These are phyloP conservation scores for Camelus dromedarius DNA, from an alignment of 2,113 vertebrate genomes.

Conservation along the genomic window DNA sequence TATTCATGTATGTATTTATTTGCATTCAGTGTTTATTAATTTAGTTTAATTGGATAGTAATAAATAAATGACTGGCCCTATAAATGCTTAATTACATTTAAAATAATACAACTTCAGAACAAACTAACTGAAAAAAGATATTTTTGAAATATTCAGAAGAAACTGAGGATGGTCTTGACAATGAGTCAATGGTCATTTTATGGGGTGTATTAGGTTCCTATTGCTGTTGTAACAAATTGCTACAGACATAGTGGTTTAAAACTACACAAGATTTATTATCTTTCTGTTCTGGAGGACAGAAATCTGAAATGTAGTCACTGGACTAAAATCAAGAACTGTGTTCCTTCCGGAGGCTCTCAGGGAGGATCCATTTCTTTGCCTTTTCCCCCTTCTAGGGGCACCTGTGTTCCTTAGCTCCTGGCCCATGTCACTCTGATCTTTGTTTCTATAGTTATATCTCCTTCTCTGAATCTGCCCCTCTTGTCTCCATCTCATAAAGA, in stretches of 20 bases:
- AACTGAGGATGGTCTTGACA: background rate
- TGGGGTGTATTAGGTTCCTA: background rate
- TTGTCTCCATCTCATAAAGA: background rate
- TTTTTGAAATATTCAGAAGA: background rate
- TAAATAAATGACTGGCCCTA: background rate
- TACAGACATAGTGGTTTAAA: background rate
- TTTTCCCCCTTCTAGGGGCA: background rate
- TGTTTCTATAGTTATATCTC: background rate
- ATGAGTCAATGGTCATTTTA: background rate
- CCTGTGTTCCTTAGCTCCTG: background rate
- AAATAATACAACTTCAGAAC: background rate
- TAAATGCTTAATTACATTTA: background rate
- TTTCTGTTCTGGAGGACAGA: background rate
- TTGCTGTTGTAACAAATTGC: background rate
- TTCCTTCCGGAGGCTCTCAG: background rate
- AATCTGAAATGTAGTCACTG: background rate
- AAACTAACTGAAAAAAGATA: background rate
- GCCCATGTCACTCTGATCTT: background rate
- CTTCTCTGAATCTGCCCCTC: background rate
- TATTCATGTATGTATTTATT: constrained; percentile 3
- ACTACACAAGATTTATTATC: background rate
- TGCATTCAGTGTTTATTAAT: background rate
- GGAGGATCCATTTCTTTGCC: background rate
- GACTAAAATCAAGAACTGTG: background rate
- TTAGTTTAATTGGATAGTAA: background rate